Evolutionary conservation across 2,113 vertebrate species (phyloP).

Genomic region (Myiagra hebetior): DNA sequence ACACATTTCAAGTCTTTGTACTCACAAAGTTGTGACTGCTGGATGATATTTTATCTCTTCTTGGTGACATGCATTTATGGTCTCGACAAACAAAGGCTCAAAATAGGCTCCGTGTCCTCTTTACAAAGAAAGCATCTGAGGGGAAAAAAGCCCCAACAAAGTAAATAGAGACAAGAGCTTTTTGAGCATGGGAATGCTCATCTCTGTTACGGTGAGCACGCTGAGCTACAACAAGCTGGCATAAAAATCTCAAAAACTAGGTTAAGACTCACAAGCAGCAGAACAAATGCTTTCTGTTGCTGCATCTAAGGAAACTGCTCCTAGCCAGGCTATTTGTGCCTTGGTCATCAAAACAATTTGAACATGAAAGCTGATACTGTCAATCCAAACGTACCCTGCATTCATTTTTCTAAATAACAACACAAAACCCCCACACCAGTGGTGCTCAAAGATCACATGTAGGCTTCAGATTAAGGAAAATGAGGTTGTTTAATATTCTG

Average conservation of each 20-base stretch:
- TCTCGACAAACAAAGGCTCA: neutral
- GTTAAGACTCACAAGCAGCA: neutral
- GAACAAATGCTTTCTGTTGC: neutral
- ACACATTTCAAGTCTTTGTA: neutral
- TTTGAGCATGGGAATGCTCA: neutral
- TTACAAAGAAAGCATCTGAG: neutral
- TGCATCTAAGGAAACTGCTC: neutral
- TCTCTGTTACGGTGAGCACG: neutral
- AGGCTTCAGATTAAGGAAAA: neutral
- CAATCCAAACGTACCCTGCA: neutral
- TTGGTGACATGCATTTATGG: neutral
- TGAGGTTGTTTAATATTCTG: constrained; percentile 22
- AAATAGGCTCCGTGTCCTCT: neutral
- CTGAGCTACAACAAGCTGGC: neutral
- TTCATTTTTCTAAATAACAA: neutral
- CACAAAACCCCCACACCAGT: neutral
- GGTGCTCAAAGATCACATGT: neutral
- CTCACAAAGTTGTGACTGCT: neutral
- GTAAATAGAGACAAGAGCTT: neutral
- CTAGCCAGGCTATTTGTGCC: neutral
- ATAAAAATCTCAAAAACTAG: neutral
- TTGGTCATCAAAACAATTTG: neutral
- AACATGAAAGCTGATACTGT: neutral
- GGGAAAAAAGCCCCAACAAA: neutral
- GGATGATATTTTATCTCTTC: neutral